These are phyloP conservation scores for Grantiella picta DNA, from an alignment of 2,113 vertebrate genomes.

Conservation along the genomic window DNA sequence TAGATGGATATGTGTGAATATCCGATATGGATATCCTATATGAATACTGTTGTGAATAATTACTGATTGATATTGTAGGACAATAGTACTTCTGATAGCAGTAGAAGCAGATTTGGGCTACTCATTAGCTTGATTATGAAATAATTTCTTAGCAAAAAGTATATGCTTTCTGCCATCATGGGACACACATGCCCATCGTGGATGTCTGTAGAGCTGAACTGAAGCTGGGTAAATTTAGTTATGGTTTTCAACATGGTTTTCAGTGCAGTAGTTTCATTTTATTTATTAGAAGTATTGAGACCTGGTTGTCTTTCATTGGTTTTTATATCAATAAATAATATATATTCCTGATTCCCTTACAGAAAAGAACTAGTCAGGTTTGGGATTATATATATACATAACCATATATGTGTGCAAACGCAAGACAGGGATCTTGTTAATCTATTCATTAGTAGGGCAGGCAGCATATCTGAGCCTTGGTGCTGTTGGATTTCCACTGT, in stretches of 20 bases:
- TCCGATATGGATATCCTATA: not conserved
- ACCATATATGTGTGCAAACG: not conserved
- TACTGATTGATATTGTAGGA: not conserved
- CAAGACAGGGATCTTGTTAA: not conserved
- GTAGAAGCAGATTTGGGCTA: not conserved
- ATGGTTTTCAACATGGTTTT: not conserved
- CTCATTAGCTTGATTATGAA: not conserved
- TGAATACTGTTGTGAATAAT: not conserved
- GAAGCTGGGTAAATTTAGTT: not conserved
- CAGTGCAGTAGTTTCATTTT: not conserved
- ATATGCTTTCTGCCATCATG: not conserved
- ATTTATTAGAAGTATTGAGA: not conserved
- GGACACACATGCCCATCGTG: rapidly evolving
- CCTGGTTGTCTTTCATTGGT: not conserved
- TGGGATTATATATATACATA: not conserved
- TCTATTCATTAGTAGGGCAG: not conserved
- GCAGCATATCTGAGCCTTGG: not conserved
- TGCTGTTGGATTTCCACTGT: not conserved
- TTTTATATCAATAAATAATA: not conserved
- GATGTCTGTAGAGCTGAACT: not conserved
- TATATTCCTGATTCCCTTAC: not conserved
- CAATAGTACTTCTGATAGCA: not conserved
- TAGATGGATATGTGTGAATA: not conserved
- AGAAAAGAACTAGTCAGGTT: not conserved
- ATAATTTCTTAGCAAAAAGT: not conserved